A percentile compares a stretch with the other conserved stretches of the same genome.
phyloP scores from a whole-genome alignment of 2,888 invertebrate species.

The Eledone cirrhosa region DNA sequence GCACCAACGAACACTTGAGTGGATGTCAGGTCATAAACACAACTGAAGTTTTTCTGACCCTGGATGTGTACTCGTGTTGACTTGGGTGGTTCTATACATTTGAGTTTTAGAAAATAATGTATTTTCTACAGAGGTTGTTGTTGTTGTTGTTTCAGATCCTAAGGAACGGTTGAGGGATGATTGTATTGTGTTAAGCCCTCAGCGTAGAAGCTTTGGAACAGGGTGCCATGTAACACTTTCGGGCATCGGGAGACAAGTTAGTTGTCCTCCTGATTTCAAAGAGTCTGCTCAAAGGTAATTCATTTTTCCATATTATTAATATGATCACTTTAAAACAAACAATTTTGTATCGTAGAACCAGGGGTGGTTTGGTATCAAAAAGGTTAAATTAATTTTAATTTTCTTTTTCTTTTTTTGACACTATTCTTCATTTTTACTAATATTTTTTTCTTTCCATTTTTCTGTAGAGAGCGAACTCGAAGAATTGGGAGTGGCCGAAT shows the following conservation, averaged over 20 bases:
- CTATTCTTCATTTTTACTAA: not conserved
- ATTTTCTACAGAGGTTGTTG: not conserved
- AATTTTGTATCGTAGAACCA: no score
- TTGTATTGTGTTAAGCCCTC: conserved; percentile 85
- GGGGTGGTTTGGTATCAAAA: no score
- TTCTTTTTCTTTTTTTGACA: conserved; percentile 20
- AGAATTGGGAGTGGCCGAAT: conserved; percentile 89
- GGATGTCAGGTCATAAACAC: no score
- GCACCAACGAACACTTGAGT: no score
- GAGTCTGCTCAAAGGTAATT: conserved; percentile 27
- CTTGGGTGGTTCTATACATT: not conserved
- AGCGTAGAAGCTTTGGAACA: conserved; percentile 85
- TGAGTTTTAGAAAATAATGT: not conserved
- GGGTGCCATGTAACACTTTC: conserved; percentile 80
- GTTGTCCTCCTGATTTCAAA: conserved; percentile 39
- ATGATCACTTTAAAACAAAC: no score
- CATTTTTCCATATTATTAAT: not conserved
- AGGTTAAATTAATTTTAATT: conserved; percentile 28
- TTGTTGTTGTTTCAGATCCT: conserved; percentile 59
- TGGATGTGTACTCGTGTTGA: no score
- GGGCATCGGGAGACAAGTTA: conserved; percentile 46
- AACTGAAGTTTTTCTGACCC: no score
- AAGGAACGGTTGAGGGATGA: conserved; percentile 81
- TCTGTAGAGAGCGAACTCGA: conserved; percentile 33
- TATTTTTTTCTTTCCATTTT: not conserved